A percentile compares a stretch with the other conserved stretches of the same genome.
Conservation (phyloP, 2,797 vertebrate genomes). For the Sebastes oblongus region DNA sequence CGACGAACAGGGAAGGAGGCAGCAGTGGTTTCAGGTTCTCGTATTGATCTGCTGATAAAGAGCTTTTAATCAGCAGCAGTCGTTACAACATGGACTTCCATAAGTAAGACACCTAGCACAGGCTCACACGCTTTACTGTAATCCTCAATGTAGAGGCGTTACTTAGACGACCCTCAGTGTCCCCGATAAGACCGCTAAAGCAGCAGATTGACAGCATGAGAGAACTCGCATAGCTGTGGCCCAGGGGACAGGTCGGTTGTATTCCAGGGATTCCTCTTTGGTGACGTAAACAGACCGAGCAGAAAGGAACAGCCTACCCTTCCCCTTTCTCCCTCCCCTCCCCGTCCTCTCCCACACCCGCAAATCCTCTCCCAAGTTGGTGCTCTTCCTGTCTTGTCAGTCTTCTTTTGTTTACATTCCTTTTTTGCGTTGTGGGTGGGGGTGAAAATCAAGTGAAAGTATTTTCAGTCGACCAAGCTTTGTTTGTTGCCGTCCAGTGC, state of each 20-base stretch:
- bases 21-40: slow-evolving; percentile 18
- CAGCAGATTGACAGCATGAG: slow-evolving; percentile 28
- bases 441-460: slow-evolving; percentile 44
- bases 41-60: slow-evolving; percentile 50
- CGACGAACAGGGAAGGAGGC: neutral
- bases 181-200: neutral
- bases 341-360: slow-evolving; percentile 44
- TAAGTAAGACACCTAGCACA: neutral
- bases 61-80: slow-evolving; percentile 51
- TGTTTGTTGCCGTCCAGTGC: slow-evolving; percentile 47
- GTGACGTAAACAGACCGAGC: slow-evolving; percentile 62
- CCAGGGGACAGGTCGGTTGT: slow-evolving; percentile 16
- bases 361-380: slow-evolving; percentile 24
- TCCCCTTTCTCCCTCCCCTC: neutral
- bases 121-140: neutral
- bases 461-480: slow-evolving; percentile 24
- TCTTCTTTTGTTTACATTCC: slow-evolving; percentile 68
- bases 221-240: slow-evolving; percentile 6
- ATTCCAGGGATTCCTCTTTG: slow-evolving; percentile 69
- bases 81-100: neutral
- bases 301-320: slow-evolving; percentile 26
- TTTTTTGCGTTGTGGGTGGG: slow-evolving; percentile 2
- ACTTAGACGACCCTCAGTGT: neutral
- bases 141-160: neutral
- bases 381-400: slow-evolving; percentile 33